A percentile compares a stretch with the other conserved stretches of the same genome.
These are phyloP conservation scores for Terrapene triunguis DNA, from an alignment of 2,113 vertebrate genomes.

Conservation along the genomic window DNA sequence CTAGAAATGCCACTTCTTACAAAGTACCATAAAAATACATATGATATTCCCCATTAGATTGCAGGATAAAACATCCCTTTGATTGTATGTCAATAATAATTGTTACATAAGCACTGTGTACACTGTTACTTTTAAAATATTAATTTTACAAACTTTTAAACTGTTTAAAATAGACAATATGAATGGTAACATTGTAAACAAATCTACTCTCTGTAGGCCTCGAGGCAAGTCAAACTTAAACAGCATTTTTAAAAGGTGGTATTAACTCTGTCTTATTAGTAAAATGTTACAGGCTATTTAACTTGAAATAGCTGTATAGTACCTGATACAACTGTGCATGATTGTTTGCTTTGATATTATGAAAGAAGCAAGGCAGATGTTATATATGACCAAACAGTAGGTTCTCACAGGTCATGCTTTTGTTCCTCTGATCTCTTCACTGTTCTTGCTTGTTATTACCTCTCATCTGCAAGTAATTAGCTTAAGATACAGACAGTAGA, in stretches of 20 bases:
- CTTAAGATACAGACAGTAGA: no score
- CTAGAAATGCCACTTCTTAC: neutral
- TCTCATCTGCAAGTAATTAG: neutral
- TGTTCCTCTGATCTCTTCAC: neutral
- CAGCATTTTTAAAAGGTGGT: neutral
- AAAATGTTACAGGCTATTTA: neutral
- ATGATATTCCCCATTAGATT: neutral
- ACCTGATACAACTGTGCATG: neutral
- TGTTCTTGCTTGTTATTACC: neutral
- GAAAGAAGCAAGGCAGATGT: neutral
- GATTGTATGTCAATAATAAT: neutral
- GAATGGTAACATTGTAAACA: neutral
- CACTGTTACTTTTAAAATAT: neutral
- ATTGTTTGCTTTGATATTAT: neutral
- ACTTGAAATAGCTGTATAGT: neutral
- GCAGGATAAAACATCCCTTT: neutral
- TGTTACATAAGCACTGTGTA: neutral
- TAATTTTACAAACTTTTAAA: neutral
- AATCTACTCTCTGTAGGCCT: neutral
- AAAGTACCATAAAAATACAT: neutral
- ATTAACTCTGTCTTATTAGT: neutral
- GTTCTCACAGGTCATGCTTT: neutral
- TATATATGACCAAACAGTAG: neutral
- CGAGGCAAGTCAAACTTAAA: neutral
- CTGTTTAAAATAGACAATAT: neutral